Evolutionary conservation across 2,797 vertebrate species (phyloP).

Genomic region (Arrhamphus sclerolepis): DNA sequence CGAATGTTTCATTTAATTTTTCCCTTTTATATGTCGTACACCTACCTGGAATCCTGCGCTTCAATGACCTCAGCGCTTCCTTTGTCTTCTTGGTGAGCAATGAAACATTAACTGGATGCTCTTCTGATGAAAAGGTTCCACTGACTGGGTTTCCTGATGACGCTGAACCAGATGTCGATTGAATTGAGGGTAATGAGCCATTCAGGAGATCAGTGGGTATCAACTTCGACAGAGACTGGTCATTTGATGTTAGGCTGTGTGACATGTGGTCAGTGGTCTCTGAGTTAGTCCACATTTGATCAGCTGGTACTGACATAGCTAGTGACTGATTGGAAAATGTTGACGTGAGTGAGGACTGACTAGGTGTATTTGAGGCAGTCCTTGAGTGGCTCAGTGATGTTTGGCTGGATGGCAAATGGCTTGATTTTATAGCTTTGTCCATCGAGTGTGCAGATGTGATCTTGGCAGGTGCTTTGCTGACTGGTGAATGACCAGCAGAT

Average conservation of each 20-base stretch:
- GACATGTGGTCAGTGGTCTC: constrained; percentile 4
- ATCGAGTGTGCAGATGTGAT: constrained; percentile 1
- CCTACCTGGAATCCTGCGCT: constrained; percentile 68
- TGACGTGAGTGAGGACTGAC: constrained; percentile 16
- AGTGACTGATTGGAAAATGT: constrained; percentile 8
- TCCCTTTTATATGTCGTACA: neutral
- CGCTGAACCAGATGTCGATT: constrained; percentile 1
- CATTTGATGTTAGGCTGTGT: constrained; percentile 11
- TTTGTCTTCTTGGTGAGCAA: constrained; percentile 56
- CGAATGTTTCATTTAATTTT: neutral
- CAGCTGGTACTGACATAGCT: constrained; percentile 3
- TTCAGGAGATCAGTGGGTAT: constrained; percentile 9
- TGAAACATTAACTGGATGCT: constrained; percentile 39
- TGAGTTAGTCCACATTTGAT: constrained; percentile 5
- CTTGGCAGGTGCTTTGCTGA: constrained; percentile 1
- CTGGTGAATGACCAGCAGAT: constrained; percentile 2
- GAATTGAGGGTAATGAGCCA: constrained; percentile 16
- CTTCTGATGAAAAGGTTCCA: constrained; percentile 12
- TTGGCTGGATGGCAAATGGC: constrained; percentile 5
- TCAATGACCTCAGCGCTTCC: constrained; percentile 64
- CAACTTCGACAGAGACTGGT: constrained; percentile 8
- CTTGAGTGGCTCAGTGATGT: constrained; percentile 19
- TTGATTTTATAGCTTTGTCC: constrained; percentile 5
- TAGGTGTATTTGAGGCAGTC: constrained; percentile 1
- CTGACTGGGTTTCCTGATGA: constrained; percentile 3